Evolutionary conservation across 2,113 vertebrate species (phyloP), one percentile per base, ranked within the genome.

Genomic region (Indicator indicator): DNA sequence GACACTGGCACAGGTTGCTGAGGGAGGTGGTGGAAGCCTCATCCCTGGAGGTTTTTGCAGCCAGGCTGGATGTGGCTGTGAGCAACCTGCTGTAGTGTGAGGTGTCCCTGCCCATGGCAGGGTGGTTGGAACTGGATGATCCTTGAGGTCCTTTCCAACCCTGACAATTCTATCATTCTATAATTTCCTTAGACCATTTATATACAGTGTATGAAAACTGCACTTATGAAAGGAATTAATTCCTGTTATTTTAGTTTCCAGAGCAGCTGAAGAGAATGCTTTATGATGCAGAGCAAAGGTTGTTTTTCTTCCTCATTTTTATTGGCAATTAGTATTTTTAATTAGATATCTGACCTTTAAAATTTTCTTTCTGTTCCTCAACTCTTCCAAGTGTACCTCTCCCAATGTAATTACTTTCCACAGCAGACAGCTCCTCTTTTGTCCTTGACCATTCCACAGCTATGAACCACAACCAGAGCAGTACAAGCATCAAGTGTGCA

Each of bases 301-400:
- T 16, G 20, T 5, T 68, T 71, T 38, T 5, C 9, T 8, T 5
- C 9, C 9, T 5, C 10, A 1, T 2, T 38, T 89, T 81, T 10
- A 60, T 32, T 91, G 58, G 27, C 13, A 91, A 65, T 65, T 64
- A 42, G 6, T 52, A 60, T 62, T 23, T 89, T 92, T 82, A 89
- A 92, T 94, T 92, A 91, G 74, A 44, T 73, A 89, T 11, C 63
- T 93, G 81, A 94, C 81, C 67, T 92, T 92, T 87, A 78, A 42
- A 44, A 14, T 95, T 75, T 89, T 92, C 50, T 60, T 82, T 82
- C 42, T 68, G 72, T 67, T 50, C 27, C 50, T 9, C 44, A 75
- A 33, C 38, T 87, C 55, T 48, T 86, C 69, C 32, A 88, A 73
- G 46, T 76, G 21, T 20, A 10, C 40, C 54, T 9, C 4, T 15